Percentiles rank a stretch among this genome's conserved stretches.
These are phyloP conservation scores for Anorthoa munda DNA, from an alignment of 2,888 invertebrate genomes.

Conservation along the genomic window DNA sequence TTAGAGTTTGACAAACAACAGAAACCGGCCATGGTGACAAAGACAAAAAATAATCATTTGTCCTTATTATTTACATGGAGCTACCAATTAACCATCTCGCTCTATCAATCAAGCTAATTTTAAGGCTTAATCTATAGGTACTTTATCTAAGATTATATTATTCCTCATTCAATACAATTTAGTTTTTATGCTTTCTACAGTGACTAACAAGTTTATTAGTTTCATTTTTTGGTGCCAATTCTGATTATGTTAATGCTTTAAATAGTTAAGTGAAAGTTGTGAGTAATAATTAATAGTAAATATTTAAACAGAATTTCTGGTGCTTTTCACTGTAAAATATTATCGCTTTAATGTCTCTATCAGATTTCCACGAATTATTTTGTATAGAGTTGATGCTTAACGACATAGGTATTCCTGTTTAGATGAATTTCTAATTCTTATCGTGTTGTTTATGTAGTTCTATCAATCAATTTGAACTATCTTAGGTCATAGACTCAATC, in stretches of 20 bases:
- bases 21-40: no score
- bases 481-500: conserved; percentile 59
- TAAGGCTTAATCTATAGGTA: no score
- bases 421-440: conserved; percentile 66
- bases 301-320: conserved; percentile 84
- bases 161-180: conserved; percentile 1
- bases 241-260: conserved; percentile 87
- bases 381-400: conserved; percentile 57
- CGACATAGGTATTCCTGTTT: conserved; percentile 67
- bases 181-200: conserved; percentile 52
- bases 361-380: conserved; percentile 52
- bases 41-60: no score
- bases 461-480: conserved; percentile 67
- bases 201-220: conserved; percentile 64
- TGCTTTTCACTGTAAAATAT: conserved; percentile 80
- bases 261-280: conserved; percentile 86
- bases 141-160: no score
- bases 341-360: conserved; percentile 61
- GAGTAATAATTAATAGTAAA: conserved; percentile 82
- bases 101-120: no score
- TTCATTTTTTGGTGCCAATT: conserved; percentile 87
- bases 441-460: conserved; percentile 72
- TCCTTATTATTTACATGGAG: no score
- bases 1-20: no score
- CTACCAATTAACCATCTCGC: no score